These are phyloP conservation scores for Orgyia antiqua DNA, from an alignment of 2,888 invertebrate genomes.

Conservation along the genomic window DNA sequence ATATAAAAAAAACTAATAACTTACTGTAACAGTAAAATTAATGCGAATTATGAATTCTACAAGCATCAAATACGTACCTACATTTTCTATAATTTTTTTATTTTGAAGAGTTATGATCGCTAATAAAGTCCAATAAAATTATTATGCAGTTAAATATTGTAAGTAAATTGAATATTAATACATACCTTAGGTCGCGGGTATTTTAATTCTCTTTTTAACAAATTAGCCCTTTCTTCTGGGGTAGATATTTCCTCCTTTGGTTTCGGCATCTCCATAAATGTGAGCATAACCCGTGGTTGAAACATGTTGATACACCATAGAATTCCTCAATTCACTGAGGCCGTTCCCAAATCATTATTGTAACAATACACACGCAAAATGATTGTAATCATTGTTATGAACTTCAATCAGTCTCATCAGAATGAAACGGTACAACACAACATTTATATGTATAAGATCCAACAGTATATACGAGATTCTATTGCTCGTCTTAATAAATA, in stretches of 20 bases:
- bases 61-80: too few relatives aligned
- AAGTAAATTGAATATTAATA: too few relatives aligned
- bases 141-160: too few relatives aligned
- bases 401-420: conserved; percentile 7
- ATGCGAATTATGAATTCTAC: too few relatives aligned
- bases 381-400: conserved; percentile 16
- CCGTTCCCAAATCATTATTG: conserved; percentile 24
- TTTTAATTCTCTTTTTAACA: conserved; percentile 8
- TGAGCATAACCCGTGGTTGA: conserved; percentile 27
- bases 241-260: conserved; percentile 6
- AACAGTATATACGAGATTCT: conserved; percentile 2
- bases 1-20: too few relatives aligned
- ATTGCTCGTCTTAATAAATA: conserved; percentile 3
- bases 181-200: neutral
- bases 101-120: too few relatives aligned
- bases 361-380: conserved; percentile 25
- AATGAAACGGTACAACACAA: conserved; percentile 1
- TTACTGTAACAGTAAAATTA: too few relatives aligned
- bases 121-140: too few relatives aligned
- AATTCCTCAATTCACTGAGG: conserved; percentile 13
- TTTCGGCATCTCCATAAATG: conserved; percentile 24
- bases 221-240: conserved; percentile 16
- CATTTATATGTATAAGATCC: too few relatives aligned
- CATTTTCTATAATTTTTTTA: too few relatives aligned
- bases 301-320: conserved; percentile 21